phyloP scores from a whole-genome alignment of 2,888 invertebrate species.

The Sycophila texana region DNA sequence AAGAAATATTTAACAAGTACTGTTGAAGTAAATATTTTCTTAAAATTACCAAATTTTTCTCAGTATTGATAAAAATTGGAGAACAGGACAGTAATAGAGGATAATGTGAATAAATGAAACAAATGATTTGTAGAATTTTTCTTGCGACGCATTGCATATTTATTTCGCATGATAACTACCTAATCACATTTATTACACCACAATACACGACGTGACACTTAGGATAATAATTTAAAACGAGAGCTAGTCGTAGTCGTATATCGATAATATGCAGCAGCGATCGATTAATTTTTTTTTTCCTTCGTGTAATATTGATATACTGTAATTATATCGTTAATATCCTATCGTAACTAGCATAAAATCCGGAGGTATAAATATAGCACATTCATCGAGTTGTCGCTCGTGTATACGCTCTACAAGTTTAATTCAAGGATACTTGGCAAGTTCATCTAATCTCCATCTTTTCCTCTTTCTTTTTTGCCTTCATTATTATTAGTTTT shows the following conservation, averaged over 20 bases:
- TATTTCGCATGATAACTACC: constrained; percentile 59
- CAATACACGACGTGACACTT: constrained; percentile 74
- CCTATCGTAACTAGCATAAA: constrained; percentile 57
- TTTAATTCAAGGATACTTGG: constrained; percentile 53
- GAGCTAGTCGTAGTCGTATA: constrained; percentile 67
- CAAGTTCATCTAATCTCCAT: constrained; percentile 38
- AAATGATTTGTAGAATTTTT: constrained; percentile 15
- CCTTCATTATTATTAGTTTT: constrained; percentile 31
- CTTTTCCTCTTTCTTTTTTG: constrained; percentile 10
- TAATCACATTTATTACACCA: constrained; percentile 75
- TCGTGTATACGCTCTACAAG: constrained; percentile 66
- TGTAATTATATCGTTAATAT: constrained; percentile 54
- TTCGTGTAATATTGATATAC: constrained; percentile 54
- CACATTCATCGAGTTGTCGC: constrained; percentile 66
- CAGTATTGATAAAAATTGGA: neutral
- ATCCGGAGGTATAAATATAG: constrained; percentile 72
- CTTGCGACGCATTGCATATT: constrained; percentile 52
- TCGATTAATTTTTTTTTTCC: constrained; percentile 52
- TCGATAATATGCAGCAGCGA: constrained; percentile 53
- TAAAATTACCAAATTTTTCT: too few relatives aligned
- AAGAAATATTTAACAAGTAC: too few relatives aligned
- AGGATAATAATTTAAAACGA: constrained; percentile 71
- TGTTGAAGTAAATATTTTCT: too few relatives aligned
- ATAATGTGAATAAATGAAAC: constrained; percentile 24
- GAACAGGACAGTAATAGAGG: neutral